These are phyloP conservation scores for Glyphotaelius pellucidus DNA, from an alignment of 2,888 invertebrate species.

Conservation along the genomic window DNA sequence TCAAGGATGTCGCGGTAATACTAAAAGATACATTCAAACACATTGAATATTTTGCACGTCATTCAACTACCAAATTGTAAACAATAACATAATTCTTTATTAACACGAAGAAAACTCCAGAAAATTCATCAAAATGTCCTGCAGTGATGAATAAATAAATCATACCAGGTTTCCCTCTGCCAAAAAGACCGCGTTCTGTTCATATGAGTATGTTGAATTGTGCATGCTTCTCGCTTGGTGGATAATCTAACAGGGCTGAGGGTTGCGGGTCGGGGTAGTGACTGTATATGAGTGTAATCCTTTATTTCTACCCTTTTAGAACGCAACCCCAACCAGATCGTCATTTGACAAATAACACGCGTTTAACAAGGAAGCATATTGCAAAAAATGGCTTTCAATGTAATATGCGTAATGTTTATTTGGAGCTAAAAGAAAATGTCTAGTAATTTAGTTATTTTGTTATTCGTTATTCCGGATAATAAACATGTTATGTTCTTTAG, in stretches of 20 bases:
- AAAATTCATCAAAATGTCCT: background rate
- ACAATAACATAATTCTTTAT: background rate
- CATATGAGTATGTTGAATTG: constrained; percentile 20
- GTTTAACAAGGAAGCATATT: constrained; percentile 28
- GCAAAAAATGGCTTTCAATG: background rate
- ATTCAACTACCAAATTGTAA: background rate
- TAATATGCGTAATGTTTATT: background rate
- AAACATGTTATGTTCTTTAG: background rate
- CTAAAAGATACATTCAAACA: too few relatives aligned
- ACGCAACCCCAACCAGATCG: constrained; percentile 26
- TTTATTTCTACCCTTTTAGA: constrained; percentile 36
- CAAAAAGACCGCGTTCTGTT: background rate
- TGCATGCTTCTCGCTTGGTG: constrained; percentile 48
- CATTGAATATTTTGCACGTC: background rate
- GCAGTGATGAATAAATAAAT: background rate
- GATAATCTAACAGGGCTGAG: constrained; percentile 45
- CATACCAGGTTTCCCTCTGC: background rate
- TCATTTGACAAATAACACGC: constrained; percentile 35
- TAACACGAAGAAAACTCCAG: too few relatives aligned
- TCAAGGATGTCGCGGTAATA: too few relatives aligned
- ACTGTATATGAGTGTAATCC: constrained; percentile 29
- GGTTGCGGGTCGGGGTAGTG: background rate
- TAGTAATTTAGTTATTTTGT: background rate
- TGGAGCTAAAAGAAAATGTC: background rate
- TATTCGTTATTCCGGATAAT: background rate